These are phyloP conservation scores for Jacana jacana DNA, from an alignment of 2,113 vertebrate species.

Conservation along the genomic window DNA sequence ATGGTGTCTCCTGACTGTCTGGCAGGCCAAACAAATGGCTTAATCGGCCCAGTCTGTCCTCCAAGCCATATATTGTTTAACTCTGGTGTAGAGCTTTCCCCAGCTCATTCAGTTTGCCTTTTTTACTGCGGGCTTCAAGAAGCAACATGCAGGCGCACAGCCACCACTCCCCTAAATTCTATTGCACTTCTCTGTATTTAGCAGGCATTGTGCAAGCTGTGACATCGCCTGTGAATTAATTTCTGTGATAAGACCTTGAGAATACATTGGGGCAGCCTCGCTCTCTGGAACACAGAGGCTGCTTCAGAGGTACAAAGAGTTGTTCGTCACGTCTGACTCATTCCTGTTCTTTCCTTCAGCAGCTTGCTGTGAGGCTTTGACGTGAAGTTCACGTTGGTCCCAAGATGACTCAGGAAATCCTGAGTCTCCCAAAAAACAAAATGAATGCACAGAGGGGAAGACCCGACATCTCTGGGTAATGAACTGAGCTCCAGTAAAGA, in stretches of 20 bases:
- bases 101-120: not conserved
- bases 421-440: not conserved
- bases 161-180: not conserved
- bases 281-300: not conserved
- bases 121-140: conserved; percentile 1
- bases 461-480: not conserved
- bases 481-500: not conserved
- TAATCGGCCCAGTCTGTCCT: not conserved
- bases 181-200: not conserved
- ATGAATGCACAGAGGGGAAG: not conserved
- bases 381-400: not conserved
- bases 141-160: not conserved
- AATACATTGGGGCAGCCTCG: not conserved
- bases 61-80: not conserved
- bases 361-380: not conserved
- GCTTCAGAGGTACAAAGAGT: not conserved
- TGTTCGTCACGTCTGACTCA: not conserved
- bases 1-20: not conserved
- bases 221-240: not conserved
- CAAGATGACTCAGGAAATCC: not conserved
- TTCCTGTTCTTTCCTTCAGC: not conserved
- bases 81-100: not conserved
- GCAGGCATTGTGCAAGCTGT: conserved; percentile 4
- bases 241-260: conserved; percentile 12
- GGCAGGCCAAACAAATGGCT: not conserved